Evolutionary conservation across 2,113 vertebrate species (phyloP).

Genomic region (Alethe diademata): DNA sequence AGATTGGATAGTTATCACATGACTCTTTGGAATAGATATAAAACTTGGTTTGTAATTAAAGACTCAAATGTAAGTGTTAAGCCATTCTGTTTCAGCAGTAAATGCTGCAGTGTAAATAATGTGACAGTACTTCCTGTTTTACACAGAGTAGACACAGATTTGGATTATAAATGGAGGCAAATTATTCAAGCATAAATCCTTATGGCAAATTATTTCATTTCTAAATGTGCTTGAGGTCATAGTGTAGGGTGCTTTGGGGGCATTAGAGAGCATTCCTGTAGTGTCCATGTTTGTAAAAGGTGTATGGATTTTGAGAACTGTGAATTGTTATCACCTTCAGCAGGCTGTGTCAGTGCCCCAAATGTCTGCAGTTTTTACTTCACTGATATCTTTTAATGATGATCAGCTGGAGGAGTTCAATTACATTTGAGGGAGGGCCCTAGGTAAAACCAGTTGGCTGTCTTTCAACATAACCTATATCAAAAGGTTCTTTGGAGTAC

Average conservation of each 20-base stretch:
- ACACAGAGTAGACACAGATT: neutral
- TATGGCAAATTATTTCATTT: neutral
- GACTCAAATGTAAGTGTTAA: neutral
- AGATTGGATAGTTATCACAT: neutral
- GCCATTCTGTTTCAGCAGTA: neutral
- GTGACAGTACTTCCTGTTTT: conserved; percentile 6
- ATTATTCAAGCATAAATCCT: conserved; percentile 30
- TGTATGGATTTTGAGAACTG: neutral
- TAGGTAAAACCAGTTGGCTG: neutral
- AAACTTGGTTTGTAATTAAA: neutral
- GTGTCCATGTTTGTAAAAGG: neutral
- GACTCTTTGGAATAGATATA: neutral
- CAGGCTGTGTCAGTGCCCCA: neutral
- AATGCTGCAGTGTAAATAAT: neutral
- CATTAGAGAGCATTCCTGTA: neutral
- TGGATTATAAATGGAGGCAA: neutral
- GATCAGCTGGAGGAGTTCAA: neutral
- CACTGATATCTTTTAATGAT: neutral
- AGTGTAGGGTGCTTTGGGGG: neutral
- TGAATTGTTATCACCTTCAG: neutral
- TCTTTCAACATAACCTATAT: neutral
- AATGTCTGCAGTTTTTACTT: neutral
- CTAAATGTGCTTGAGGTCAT: neutral
- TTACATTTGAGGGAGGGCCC: neutral
- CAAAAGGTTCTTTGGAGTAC: neutral